Evolutionary conservation across 1,140 invertebrate genomes (phyloP).

Genomic region (Drosophila sucinea): DNA sequence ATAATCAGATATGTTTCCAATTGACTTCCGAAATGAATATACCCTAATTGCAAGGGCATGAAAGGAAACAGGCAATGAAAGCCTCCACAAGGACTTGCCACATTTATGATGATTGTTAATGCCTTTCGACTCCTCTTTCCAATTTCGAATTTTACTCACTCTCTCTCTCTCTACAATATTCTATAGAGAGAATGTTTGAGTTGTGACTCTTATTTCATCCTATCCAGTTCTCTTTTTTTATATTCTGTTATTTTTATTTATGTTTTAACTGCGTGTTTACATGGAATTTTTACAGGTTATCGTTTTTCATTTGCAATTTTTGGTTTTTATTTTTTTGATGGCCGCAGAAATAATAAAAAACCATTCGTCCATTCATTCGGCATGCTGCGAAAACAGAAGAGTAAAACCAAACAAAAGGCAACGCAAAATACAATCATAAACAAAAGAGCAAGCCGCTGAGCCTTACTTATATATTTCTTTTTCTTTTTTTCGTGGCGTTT

Average conservation of each 20-base stretch:
- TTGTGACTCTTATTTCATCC: constrained; percentile 11
- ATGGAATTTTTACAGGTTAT: constrained; percentile 11
- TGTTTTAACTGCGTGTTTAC: constrained; percentile 7
- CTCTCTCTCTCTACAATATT: too few species aligned
- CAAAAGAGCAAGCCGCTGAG: background rate
- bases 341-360: constrained; percentile 6
- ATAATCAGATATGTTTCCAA: background rate
- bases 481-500: background rate
- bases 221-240: background rate
- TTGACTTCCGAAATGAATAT: constrained; percentile 5
- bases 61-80: constrained; percentile 25
- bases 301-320: background rate
- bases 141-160: background rate
- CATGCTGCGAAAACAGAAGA: constrained; percentile 1
- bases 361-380: constrained; percentile 1
- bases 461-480: background rate
- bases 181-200: constrained; percentile 8
- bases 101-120: constrained; percentile 71
- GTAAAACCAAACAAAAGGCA: constrained; percentile 12
- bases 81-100: constrained; percentile 64
- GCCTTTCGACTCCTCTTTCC: constrained; percentile 28
- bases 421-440: constrained; percentile 5
- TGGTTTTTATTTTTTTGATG: background rate
- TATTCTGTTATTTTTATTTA: constrained; percentile 10
- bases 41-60: constrained; percentile 24